Evolutionary conservation across 2,888 invertebrate species (phyloP), one percentile per base, ranked within the genome.

Genomic region (Pegoplata infirma): DNA sequence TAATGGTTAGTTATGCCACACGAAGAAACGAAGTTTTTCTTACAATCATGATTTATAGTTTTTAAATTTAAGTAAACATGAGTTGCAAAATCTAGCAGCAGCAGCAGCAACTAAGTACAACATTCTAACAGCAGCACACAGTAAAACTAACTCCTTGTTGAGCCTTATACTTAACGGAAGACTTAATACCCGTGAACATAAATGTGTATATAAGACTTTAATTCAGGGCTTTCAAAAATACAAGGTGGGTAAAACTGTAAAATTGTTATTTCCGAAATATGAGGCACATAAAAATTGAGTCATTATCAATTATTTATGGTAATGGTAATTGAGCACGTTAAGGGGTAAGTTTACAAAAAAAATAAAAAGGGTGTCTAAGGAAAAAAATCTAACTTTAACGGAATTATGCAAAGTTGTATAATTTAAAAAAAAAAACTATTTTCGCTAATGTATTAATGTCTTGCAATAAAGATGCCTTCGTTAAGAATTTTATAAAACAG

Each of bases 11-110:
- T 14, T 77, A 7, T 73, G 68, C 68, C 47, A 46, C 66, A 78
- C 51, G 64, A 74, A 63, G 36, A n/a, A n/a, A n/a, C n/a, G n/a
- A 71, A 66, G 46, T 71, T 67, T 64, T 21, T 55, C 61, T 61
- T 56, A 63, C 55, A 44, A 51, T 56, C 56, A 71, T 71, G 71
- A 79, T 79, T 79, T 71, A 79, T 79, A 63, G 75, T 67, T 79
- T 76, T 79, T 71, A 79, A 75, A 75, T 79, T 75, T 55, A 71
- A 67, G 71, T 61, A 74, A 78, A 75, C 74, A 71, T 28, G 66
- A 67, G 56, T 32, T 40, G 46, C 63, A 51, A 36, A 64, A 66
- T 21, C 49, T 21, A 49, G 25, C 51, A 49, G 25, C 21, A 44
- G 23, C 32, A 58, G 17, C 58, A 44, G 6, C 25, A 53, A 32